Evolutionary conservation across 2,113 vertebrate species (phyloP).

Genomic region (Lophura nycthemera): DNA sequence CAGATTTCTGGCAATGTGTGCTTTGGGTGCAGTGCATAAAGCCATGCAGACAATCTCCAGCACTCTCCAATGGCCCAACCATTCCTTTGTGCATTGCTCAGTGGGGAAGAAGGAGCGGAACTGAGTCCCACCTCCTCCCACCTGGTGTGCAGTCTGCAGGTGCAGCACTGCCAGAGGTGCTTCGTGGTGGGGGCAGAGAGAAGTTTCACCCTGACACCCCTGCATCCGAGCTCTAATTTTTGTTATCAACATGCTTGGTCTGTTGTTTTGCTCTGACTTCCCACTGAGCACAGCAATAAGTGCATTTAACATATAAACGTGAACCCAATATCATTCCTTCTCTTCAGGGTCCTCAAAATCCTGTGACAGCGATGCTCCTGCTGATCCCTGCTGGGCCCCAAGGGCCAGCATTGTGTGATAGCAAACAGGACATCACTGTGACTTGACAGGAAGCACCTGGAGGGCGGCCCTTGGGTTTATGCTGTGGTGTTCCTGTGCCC

Average conservation of each 20-base stretch:
- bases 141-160: neutral
- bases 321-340: neutral
- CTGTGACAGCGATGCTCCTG: neutral
- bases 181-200: neutral
- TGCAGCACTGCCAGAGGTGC: neutral
- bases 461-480: accelerated
- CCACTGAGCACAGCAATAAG: neutral
- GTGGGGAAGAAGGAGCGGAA: too few relatives aligned
- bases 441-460: too few relatives aligned
- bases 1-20: neutral
- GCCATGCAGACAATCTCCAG: too few relatives aligned
- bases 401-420: neutral
- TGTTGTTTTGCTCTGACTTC: neutral
- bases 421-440: too few relatives aligned
- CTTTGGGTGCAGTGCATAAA: too few relatives aligned
- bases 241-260: too few relatives aligned
- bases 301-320: neutral
- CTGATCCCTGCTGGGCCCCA: neutral
- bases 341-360: neutral
- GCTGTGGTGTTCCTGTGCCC: neutral
- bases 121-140: too few relatives aligned
- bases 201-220: neutral
- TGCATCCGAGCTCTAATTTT: neutral
- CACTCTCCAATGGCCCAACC: too few relatives aligned
- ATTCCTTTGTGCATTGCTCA: too few relatives aligned